Evolutionary conservation across 1,140 invertebrate genomes (phyloP), one percentile per base, ranked within the genome.

Genomic region (Halesus radiatus): DNA sequence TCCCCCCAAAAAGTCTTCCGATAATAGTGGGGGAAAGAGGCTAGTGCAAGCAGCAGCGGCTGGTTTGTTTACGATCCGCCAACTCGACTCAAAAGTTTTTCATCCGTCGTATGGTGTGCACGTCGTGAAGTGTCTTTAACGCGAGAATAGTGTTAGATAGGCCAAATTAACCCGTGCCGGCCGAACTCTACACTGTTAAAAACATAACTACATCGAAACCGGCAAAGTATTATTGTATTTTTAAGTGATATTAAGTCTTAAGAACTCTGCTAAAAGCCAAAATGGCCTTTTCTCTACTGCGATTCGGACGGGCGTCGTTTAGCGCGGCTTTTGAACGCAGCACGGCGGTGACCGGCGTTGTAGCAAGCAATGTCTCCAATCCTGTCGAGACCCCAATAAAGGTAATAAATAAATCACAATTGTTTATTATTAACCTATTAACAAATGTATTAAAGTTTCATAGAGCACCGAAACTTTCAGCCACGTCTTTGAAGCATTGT

Each of bases 251-350:
- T 68, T 53, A 32, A 18, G 16, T n/a, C 13, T 37, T 32, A n/a
- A n/a, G 37, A 68, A 18, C 37, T 68, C 13, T n/a, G 13, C 22
- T 13, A 20, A 23, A 20, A 13, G 15, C 7, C 16, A 56, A 80
- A 10, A 81, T 81, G 80, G 80, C 80, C 16, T 77, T 60, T 76
- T 78, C 70, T 18, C 52, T 81, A 3, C 37, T 81, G 54, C 80
- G 80, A 3, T 32, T 78, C n/a, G 76, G 54, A 15, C 76, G 56
- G 23, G 76, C 58, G 20, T 81, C 80, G 1, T 52, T 78, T 6
- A 52, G 56, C 64, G 58, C 76, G 32, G 76, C 60, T 2, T 73
- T 78, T 16, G 79, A 80, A 37, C n/a, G 74, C 22, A 62, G 32
- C 4, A 53, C 60, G 10, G 74, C 74, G 16, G 64, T 73, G 29